Base-by-base conservation (phyloP, 2,888 invertebrate genomes). In the Nematopogon swammerdamellus region DNA sequence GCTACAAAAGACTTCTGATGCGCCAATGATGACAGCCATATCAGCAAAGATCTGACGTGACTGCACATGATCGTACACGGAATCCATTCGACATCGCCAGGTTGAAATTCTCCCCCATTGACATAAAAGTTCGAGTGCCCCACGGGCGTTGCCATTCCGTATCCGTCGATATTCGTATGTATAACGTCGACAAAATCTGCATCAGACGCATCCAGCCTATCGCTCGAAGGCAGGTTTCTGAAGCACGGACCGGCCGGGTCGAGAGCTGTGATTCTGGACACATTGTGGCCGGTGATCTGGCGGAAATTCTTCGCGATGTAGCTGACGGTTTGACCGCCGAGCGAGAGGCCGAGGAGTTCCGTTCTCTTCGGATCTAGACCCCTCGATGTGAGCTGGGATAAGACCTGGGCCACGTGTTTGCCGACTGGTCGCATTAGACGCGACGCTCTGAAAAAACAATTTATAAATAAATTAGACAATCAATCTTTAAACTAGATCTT, bases 341-440 rank as follows among this genome's bases (percentile, higher is more conserved):
- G 61, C 55, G 77, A 75, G 62, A 75, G 77, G 11, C 77, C 77
- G 1, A 77, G 54, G 3, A 79, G 61, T 45, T 79, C 76, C 1
- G 74, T 56, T 45, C 61, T 68, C 0, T 60, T 54, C 6, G 76
- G 72, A 46, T 74, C 63, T 2, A 79, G 59, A 1, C 79, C 79
- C 2, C 59, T 56, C 20, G 63, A 51, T 2, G 64, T 67, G 3
- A 79, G 63, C 17, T 70, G 63, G 10, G 60, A 63, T 1, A 79
- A 56, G 1, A 76, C 58, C 58, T 76, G 71, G 0, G 76, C 74
- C 1, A 76, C 68, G 54, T 71, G 74, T 50, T 66, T 70, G 14
- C 77, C 79, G 0, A 79, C 72, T n/a, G 77, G 74, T 11, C 74
- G 67, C 74, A 76, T 76, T 8, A 79, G 63, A 16, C 77, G 68